Conservation (phyloP, 2,113 vertebrate genomes). For the Ctenomys sociabilis region DNA sequence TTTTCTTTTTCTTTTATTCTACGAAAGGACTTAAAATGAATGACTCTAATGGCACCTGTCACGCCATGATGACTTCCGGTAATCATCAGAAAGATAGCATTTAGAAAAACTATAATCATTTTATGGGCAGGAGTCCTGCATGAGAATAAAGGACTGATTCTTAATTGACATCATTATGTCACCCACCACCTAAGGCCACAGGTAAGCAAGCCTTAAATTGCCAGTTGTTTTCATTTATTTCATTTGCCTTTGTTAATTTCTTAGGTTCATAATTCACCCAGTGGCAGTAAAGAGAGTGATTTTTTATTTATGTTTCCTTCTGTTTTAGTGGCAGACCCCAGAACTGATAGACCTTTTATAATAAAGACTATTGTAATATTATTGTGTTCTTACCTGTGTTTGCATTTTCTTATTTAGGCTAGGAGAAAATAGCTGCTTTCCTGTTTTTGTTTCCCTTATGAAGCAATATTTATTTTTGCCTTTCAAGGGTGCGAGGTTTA, state of each 20-base stretch:
- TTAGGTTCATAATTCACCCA: slow-evolving; percentile 67
- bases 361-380: background rate
- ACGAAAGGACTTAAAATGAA: slow-evolving; percentile 44
- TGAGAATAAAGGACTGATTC: slow-evolving; percentile 47
- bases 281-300: slow-evolving; percentile 35
- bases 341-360: slow-evolving; percentile 28
- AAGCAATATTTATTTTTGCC: slow-evolving; percentile 33
- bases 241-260: slow-evolving; percentile 69
- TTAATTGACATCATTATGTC: slow-evolving; percentile 70
- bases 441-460: background rate
- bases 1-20: background rate
- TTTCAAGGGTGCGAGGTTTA: slow-evolving; percentile 15
- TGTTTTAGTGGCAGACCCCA: slow-evolving; percentile 26
- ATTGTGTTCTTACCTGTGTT: slow-evolving; percentile 27
- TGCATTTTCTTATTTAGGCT: background rate
- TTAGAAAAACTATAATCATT: slow-evolving; percentile 56
- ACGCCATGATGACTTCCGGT: slow-evolving; percentile 38
- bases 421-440: background rate
- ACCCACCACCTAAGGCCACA: slow-evolving; percentile 34
- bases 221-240: slow-evolving; percentile 55
- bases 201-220: slow-evolving; percentile 43
- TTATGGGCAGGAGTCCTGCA: slow-evolving; percentile 29
- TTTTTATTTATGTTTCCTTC: slow-evolving; percentile 51
- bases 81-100: slow-evolving; percentile 34
- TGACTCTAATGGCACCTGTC: slow-evolving; percentile 39